Evolutionary conservation across 2,113 vertebrate species (phyloP), one percentile per base, ranked within the genome.

Genomic region (Poicephalus meyeri): DNA sequence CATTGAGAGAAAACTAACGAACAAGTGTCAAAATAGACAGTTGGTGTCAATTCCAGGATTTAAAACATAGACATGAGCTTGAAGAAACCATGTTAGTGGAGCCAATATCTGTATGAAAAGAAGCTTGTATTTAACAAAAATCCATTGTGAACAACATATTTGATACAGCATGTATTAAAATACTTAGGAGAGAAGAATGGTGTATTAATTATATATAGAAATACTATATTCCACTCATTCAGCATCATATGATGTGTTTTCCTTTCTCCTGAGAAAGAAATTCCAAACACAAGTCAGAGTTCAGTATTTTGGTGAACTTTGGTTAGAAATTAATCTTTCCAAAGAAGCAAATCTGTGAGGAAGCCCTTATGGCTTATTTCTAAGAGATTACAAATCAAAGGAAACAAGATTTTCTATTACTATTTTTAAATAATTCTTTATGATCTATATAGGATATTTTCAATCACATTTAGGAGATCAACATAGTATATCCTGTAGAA

Each of bases 41-140:
- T 96, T 96, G 89, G 41, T 97, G 82, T 96, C 93, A 95, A 4
- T 96, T 96, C 91, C 94, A 95, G 80, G 72, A 97, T 97, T 97
- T 97, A 89, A 95, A 95, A 93, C 50, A 71, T 74, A 95, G 82
- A 94, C 80, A 73, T 81, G 47, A 95, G 72, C 56, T 89, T 89
- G 70, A 93, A 86, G 93, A 83, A 93, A 77, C 13, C 19, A 52
- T 37, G 52, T 61, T 91, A 93, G 87, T 49, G 91, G 79, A 96
- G 65, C 53, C 44, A 89, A 66, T 92, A 87, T 90, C 80, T 90
- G 10, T 69, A 74, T 69, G 84, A 95, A 93, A 97, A 97, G 70
- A 92, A 81, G 26, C 7, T 86, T 41, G 17, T 94, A 77, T 58
- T 95, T 93, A 50, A 64, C 68, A 92, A 79, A 95, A 96, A 91